Evolutionary conservation across 2,888 invertebrate species (phyloP).

Genomic region (Leptopilina syphax): DNA sequence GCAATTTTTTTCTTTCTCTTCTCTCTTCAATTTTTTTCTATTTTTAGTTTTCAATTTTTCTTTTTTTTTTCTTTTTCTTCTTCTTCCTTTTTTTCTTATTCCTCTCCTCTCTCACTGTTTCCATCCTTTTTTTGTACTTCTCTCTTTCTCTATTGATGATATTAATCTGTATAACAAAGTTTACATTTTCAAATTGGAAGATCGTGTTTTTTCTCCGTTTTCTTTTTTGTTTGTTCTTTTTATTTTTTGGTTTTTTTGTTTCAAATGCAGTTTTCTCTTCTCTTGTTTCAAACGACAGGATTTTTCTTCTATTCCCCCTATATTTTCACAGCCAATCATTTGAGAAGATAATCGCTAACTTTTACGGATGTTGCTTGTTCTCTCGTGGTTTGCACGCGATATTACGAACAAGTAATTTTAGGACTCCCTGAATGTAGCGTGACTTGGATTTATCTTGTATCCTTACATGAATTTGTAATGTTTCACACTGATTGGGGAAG

Average conservation of each 20-base stretch:
- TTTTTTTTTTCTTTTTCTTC: no score
- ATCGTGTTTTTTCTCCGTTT: neutral
- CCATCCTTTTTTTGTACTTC: no score
- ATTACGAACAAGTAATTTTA: conserved; percentile 34
- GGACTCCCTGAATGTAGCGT: conserved; percentile 13
- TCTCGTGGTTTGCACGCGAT: conserved; percentile 22
- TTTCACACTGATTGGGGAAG: neutral
- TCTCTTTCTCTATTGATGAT: no score
- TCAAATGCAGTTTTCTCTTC: neutral
- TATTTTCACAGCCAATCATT: conserved; percentile 4
- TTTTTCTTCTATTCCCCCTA: neutral
- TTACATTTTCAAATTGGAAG: neutral
- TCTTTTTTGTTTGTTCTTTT: no score
- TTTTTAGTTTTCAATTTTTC: no score
- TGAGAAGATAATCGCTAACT: conserved; percentile 17
- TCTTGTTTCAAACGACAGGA: conserved; percentile 9
- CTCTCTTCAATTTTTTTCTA: no score
- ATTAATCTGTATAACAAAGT: no score
- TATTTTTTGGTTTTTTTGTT: no score
- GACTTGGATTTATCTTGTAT: conserved; percentile 19
- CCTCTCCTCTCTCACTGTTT: no score
- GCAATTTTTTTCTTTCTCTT: no score
- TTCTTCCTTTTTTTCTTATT: no score
- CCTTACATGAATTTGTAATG: conserved; percentile 11
- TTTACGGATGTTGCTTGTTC: conserved; percentile 33